Base-by-base conservation (phyloP, 2,888 invertebrate species). In the Micoletzkya japonica region DNA sequence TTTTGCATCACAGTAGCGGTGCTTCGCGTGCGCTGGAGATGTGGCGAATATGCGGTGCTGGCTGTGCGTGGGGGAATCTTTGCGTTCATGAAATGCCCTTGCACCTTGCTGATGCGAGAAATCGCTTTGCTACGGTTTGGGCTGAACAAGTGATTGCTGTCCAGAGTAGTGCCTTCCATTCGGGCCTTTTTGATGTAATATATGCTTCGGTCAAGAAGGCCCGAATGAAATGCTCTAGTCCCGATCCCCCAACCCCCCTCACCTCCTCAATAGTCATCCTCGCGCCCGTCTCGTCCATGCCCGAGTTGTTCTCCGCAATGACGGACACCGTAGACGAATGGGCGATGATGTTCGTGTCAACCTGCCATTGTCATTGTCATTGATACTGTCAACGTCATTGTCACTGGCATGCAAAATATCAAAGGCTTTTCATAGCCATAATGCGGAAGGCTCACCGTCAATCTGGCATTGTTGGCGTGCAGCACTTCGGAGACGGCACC, bases 201-300 rank as follows among this genome's bases (percentile, higher is more conserved):
- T n/a, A n/a, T n/a, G n/a, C n/a, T n/a, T n/a, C n/a, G n/a, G n/a
- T n/a, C n/a, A n/a, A n/a, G n/a, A n/a, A n/a, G n/a, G n/a, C n/a
- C n/a, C n/a, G n/a, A n/a, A n/a, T n/a, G n/a, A n/a, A n/a, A n/a
- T n/a, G n/a, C n/a, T n/a, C n/a, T n/a, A n/a, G n/a, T n/a, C n/a
- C n/a, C n/a, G n/a, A n/a, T n/a, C n/a, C n/a, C n/a, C n/a, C n/a
- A 26, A 28, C 57, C 52, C 73, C 76, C 72, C 72, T 72, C 67
- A 76, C 75, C 59, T 73, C 73, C 49, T 76, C 76, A 54, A 81
- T 76, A 30, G 73, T 75, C 64, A 81, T 52, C 50, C 77, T 72
- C 39, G 78, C 80, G 66, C 77, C 78, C 50, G 77, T 76, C 74
- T 83, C 81, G 72, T 83, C 83, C 66, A 72, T 71, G 68, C 83